Conservation (phyloP, 37 sponge, comb jelly and placozoan species). For the Spongilla lacustris region DNA sequence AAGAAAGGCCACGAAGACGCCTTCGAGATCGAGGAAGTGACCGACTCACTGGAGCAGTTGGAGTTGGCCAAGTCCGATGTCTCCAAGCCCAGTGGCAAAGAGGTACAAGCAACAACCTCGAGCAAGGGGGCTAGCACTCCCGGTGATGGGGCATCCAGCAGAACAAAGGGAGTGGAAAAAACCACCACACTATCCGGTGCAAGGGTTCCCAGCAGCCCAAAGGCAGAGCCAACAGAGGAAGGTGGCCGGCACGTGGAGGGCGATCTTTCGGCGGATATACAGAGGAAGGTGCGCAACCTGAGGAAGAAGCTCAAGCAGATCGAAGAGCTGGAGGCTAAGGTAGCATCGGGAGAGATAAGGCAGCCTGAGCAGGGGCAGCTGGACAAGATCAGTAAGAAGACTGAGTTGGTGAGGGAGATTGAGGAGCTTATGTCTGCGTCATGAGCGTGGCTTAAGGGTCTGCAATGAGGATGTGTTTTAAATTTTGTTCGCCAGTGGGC, state of each 20-base stretch:
- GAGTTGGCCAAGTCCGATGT: too few relatives aligned
- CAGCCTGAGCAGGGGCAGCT: slow-evolving; percentile 66
- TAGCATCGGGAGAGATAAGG: slow-evolving; percentile 45
- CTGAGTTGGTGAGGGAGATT: slow-evolving; percentile 44
- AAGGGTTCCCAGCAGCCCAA: neutral
- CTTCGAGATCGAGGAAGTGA: slow-evolving; percentile 53
- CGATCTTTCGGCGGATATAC: neutral
- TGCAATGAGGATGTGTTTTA: too few relatives aligned
- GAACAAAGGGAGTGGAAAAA: too few relatives aligned
- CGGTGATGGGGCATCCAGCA: too few relatives aligned
- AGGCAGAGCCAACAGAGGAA: neutral
- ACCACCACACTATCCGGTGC: too few relatives aligned
- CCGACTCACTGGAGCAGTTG: neutral
- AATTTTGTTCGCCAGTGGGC: too few relatives aligned
- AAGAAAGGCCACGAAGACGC: slow-evolving; percentile 13
- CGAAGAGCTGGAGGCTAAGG: slow-evolving; percentile 56
- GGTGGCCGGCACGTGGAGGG: neutral
- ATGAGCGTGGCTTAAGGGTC: too few relatives aligned
- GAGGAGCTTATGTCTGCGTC: neutral
- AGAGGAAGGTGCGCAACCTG: slow-evolving; percentile 49
- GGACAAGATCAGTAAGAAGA: slow-evolving; percentile 57
- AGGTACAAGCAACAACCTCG: neutral
- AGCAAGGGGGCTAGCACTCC: too few relatives aligned
- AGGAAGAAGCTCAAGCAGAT: slow-evolving; percentile 81
- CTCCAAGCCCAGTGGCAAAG: neutral